These are phyloP conservation scores for Centrocercus urophasianus DNA, from an alignment of 2,113 vertebrate species.

Conservation along the genomic window DNA sequence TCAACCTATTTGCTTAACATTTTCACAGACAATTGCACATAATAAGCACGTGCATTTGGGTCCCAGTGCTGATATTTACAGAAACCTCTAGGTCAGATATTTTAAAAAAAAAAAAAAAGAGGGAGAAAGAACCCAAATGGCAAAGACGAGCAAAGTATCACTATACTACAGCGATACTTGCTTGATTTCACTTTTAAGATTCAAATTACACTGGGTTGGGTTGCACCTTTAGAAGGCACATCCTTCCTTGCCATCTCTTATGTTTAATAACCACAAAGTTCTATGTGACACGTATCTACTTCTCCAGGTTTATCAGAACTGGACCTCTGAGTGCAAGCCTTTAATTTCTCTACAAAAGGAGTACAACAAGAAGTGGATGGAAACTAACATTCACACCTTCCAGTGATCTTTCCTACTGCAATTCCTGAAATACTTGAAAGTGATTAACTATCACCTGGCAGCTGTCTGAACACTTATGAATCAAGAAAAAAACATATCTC, in stretches of 20 bases:
- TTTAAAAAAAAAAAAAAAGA: not conserved
- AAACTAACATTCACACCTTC: not conserved
- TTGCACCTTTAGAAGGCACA: not conserved
- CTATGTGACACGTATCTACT: not conserved
- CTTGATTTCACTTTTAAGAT: not conserved
- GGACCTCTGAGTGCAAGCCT: not conserved
- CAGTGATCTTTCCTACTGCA: not conserved
- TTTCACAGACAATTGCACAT: not conserved
- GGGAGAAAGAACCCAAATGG: not conserved
- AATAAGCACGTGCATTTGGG: not conserved
- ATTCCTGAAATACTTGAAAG: not conserved
- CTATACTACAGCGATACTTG: not conserved
- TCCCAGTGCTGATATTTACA: not conserved
- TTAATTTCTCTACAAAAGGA: not conserved
- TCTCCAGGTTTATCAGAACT: not conserved
- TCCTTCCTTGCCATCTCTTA: not conserved
- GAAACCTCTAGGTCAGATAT: not conserved
- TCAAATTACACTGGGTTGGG: not conserved
- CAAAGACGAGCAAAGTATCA: not conserved
- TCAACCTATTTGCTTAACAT: constrained; percentile 14
- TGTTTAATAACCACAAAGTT: accelerated
- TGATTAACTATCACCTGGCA: not conserved
- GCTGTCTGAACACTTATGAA: not conserved
- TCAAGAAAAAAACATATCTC: not conserved
- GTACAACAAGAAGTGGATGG: not conserved